Conservation (phyloP, 2,888 invertebrate genomes). For the Phorcus lineatus region DNA sequence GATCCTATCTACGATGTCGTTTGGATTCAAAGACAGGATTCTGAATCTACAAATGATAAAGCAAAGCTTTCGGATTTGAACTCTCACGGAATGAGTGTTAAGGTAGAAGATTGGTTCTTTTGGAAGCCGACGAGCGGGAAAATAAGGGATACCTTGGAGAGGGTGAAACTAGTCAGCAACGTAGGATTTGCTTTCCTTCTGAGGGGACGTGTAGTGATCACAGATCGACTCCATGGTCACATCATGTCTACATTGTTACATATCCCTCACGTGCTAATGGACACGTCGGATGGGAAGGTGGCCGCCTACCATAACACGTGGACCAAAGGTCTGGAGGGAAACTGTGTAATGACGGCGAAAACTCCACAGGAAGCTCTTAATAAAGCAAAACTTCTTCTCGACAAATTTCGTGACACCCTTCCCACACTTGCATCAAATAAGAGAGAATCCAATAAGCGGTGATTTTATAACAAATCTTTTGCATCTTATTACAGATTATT, state of each 20-base stretch:
- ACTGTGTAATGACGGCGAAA: neutral
- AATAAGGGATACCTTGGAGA: conserved; percentile 30
- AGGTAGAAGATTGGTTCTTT: conserved; percentile 33
- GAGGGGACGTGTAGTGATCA: conserved; percentile 41
- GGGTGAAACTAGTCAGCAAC: conserved; percentile 30
- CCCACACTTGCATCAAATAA: neutral
- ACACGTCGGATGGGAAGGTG: conserved; percentile 32
- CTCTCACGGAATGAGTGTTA: neutral
- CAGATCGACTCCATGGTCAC: conserved; percentile 39
- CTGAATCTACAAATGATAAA: conserved; percentile 30
- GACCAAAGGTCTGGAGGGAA: conserved; percentile 29
- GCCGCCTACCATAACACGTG: conserved; percentile 27
- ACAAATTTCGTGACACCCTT: neutral
- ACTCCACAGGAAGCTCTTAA: neutral
- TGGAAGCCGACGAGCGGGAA: conserved; percentile 33
- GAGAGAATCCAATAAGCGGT: neutral
- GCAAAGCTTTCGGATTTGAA: neutral
- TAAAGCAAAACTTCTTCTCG: neutral
- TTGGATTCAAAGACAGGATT: conserved; percentile 39
- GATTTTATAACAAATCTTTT: too few species aligned
- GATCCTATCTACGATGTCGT: conserved; percentile 41
- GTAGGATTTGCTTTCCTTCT: conserved; percentile 42
- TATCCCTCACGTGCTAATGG: conserved; percentile 38
- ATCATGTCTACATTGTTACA: conserved; percentile 30
- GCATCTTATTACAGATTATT: too few species aligned